These are phyloP conservation scores for Bombus impatiens DNA, from an alignment of 1,140 invertebrate species.

Conservation along the genomic window DNA sequence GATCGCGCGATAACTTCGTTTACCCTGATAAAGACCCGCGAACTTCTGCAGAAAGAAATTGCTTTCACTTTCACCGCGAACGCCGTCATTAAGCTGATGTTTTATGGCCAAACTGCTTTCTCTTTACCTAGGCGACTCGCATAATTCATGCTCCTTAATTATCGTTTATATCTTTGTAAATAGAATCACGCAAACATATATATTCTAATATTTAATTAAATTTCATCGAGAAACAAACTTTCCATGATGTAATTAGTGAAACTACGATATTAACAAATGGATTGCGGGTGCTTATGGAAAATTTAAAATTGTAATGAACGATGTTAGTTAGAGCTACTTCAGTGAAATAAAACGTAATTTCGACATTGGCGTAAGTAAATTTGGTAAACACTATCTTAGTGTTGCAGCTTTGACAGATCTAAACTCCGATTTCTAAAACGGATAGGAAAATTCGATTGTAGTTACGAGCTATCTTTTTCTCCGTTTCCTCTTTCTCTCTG, in stretches of 20 bases:
- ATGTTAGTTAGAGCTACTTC: too few species aligned
- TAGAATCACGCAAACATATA: too few species aligned
- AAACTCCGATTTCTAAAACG: constrained; percentile 37
- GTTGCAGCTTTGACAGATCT: constrained; percentile 11
- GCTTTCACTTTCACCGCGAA: constrained; percentile 40
- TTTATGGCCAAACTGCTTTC: constrained; percentile 15
- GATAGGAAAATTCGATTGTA: constrained; percentile 28
- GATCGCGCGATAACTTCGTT: constrained; percentile 69
- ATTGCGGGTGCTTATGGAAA: too few species aligned
- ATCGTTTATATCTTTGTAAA: too few species aligned
- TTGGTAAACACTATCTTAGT: neutral
- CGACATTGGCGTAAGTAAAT: neutral
- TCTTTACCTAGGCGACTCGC: neutral
- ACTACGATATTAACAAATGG: too few species aligned
- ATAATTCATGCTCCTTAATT: neutral
- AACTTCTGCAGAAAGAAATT: constrained; percentile 51
- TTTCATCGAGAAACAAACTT: too few species aligned
- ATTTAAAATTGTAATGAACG: too few species aligned
- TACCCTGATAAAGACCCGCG: constrained; percentile 45
- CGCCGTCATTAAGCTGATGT: constrained; percentile 15
- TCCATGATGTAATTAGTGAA: too few species aligned
- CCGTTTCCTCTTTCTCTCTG: neutral
- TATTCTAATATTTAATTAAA: too few species aligned
- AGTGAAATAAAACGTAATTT: neutral
- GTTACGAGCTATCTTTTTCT: constrained; percentile 32